Percentiles rank a stretch among this genome's conserved stretches.
Evolutionary conservation across 2,888 invertebrate species (phyloP).

Genomic region (Caenorhabditis sulstoni): DNA sequence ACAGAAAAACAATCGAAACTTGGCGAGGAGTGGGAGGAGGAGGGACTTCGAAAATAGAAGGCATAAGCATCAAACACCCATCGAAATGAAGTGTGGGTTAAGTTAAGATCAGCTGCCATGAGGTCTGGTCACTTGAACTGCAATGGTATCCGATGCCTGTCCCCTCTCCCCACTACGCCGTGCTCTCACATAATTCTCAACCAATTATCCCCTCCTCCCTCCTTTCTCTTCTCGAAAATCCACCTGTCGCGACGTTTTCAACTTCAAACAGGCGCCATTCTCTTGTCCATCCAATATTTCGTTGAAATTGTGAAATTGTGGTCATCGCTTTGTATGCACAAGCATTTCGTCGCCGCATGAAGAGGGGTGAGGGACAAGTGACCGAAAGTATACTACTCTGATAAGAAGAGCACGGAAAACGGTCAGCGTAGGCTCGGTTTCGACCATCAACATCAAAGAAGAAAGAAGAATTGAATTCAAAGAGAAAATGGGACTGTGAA

Average conservation of each 20-base stretch:
- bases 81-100: no score
- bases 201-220: no score
- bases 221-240: no score
- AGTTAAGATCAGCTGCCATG: background rate
- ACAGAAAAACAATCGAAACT: constrained; percentile 4
- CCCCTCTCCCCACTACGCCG: no score
- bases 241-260: background rate
- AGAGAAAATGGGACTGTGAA: background rate
- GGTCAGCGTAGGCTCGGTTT: constrained; percentile 24
- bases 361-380: constrained; percentile 12
- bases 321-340: constrained; percentile 22
- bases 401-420: constrained; percentile 49
- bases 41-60: background rate
- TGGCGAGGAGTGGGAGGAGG: no score
- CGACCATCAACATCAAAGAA: constrained; percentile 3
- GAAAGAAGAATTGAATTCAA: background rate
- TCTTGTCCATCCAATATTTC: no score
- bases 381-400: constrained; percentile 35
- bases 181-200: no score
- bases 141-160: no score
- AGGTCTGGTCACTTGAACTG: constrained; percentile 3
- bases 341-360: background rate
- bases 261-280: background rate
- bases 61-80: constrained; percentile 11
- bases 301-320: constrained; percentile 39